These are phyloP conservation scores for Lordiphosa collinella DNA, from an alignment of 1,140 invertebrate species.

Conservation along the genomic window DNA sequence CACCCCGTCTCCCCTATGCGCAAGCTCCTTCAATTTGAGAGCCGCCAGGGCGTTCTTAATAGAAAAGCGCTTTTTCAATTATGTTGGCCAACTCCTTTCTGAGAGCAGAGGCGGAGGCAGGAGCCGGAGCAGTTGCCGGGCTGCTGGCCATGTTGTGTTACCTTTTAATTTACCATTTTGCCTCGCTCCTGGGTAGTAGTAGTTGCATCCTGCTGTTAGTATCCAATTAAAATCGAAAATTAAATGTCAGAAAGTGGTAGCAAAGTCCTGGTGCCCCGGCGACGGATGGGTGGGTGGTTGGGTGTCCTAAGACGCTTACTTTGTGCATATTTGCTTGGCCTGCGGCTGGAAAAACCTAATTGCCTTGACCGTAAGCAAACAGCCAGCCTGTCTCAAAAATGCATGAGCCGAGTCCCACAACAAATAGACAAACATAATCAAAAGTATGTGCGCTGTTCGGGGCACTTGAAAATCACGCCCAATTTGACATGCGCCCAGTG, in stretches of 20 bases:
- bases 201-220: slow-evolving; percentile 77
- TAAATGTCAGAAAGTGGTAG: slow-evolving; percentile 63
- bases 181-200: slow-evolving; percentile 31
- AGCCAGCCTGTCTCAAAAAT: slow-evolving; percentile 46
- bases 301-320: slow-evolving; percentile 64
- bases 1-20: background rate
- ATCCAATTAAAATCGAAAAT: slow-evolving; percentile 79
- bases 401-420: slow-evolving; percentile 54
- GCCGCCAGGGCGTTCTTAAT: slow-evolving; percentile 59
- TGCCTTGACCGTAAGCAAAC: slow-evolving; percentile 70
- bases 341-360: slow-evolving; percentile 68
- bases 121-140: slow-evolving; percentile 13
- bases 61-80: slow-evolving; percentile 77
- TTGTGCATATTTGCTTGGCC: slow-evolving; percentile 68
- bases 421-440: slow-evolving; percentile 78
- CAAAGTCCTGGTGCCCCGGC: slow-evolving; percentile 13
- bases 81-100: slow-evolving; percentile 73
- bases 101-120: slow-evolving; percentile 21
- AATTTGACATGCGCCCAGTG: slow-evolving; percentile 71
- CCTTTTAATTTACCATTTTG: slow-evolving; percentile 75
- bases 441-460: slow-evolving; percentile 42
- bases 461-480: slow-evolving; percentile 73
- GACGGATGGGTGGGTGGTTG: background rate
- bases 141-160: slow-evolving; percentile 53
- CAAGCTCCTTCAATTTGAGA: slow-evolving; percentile 4